Conservation (phyloP, 2,888 invertebrate genomes). For the Cerceris ruficornis region DNA sequence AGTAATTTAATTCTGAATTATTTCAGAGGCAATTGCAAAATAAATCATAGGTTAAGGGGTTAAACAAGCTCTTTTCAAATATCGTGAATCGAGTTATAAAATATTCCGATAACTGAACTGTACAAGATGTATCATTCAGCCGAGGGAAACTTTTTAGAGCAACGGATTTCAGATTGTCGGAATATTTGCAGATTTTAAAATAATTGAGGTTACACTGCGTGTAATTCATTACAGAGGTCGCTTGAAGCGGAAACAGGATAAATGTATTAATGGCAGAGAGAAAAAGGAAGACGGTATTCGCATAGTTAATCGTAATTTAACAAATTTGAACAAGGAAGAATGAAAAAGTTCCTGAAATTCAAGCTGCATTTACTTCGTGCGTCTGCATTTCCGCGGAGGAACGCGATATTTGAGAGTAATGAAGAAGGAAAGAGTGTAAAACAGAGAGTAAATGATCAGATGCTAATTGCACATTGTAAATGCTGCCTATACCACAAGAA, state of each 20-base stretch:
- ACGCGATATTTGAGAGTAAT: not conserved
- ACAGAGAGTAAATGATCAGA: conserved; percentile 15
- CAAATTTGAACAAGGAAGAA: conserved; percentile 27
- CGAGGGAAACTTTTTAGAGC: no score
- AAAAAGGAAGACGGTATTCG: not conserved
- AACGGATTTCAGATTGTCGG: no score
- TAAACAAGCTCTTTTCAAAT: no score
- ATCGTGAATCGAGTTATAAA: no score
- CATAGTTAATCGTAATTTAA: conserved; percentile 24
- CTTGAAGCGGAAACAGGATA: not conserved
- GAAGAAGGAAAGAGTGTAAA: conserved; percentile 6
- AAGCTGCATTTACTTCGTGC: conserved; percentile 61
- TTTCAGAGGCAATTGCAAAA: no score
- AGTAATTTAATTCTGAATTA: no score
- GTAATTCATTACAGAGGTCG: not conserved
- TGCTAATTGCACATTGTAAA: conserved; percentile 42
- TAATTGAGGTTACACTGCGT: not conserved
- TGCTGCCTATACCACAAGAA: conserved; percentile 63
- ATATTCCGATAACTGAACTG: no score
- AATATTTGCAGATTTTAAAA: no score
- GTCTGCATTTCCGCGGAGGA: conserved; percentile 28
- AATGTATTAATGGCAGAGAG: not conserved
- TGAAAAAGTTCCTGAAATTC: conserved; percentile 67
- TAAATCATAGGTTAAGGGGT: no score
- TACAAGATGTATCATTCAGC: no score